A percentile compares a stretch with the other conserved stretches of the same genome.
Evolutionary conservation across 2,888 invertebrate genomes (phyloP).

Genomic region (Thysanoteuthis rhombus): DNA sequence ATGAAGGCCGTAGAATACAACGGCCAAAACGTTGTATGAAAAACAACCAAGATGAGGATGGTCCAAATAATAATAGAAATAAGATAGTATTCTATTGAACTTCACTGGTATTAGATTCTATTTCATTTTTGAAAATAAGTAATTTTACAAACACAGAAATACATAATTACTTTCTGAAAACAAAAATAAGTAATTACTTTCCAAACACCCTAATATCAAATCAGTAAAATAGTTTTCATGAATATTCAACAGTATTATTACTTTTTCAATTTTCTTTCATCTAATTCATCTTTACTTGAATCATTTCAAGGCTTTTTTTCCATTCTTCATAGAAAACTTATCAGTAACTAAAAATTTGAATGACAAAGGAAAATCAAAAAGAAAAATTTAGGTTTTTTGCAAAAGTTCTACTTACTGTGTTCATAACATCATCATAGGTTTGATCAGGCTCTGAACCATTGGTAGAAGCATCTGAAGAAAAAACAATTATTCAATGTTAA

Average conservation of each 20-base stretch:
- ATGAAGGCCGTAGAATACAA: too few species aligned
- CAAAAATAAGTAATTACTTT: too few species aligned
- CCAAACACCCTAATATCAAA: too few species aligned
- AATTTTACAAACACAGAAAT: too few species aligned
- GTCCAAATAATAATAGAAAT: too few species aligned
- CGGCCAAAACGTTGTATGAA: too few species aligned
- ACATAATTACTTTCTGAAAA: too few species aligned
- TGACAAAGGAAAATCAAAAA: background rate
- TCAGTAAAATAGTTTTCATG: background rate
- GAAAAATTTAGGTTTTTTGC: background rate
- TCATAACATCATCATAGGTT: constrained; percentile 22
- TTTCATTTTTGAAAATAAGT: too few species aligned
- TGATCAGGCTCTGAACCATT: constrained; percentile 14
- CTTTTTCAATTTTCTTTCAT: background rate
- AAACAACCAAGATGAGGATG: too few species aligned
- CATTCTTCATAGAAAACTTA: background rate
- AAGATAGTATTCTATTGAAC: too few species aligned
- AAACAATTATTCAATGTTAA: too few species aligned
- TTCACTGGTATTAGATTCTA: too few species aligned
- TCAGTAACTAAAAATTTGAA: background rate
- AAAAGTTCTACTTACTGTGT: constrained; percentile 14
- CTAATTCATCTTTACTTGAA: background rate
- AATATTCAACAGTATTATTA: background rate
- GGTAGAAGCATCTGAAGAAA: background rate
- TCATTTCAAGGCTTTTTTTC: background rate